Conservation (phyloP, 2,113 vertebrate genomes). For the Parotia lawesii region DNA sequence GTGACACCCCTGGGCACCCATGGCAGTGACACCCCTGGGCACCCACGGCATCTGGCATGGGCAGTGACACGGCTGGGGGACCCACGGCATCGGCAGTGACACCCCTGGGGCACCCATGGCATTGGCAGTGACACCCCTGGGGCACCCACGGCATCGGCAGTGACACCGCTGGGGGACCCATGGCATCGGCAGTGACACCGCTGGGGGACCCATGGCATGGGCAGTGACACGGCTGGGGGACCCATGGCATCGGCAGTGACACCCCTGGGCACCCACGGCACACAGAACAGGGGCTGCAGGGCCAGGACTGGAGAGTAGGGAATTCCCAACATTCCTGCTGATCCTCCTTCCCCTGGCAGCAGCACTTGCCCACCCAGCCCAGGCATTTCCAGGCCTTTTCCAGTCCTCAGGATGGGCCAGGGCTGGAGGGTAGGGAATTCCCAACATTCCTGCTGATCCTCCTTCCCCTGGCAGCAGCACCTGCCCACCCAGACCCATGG, state of each 20-base stretch:
- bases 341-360: too few relatives aligned
- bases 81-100: too few relatives aligned
- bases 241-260: not conserved
- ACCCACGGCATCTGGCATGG: too few relatives aligned
- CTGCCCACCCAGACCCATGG: too few relatives aligned
- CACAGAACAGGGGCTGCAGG: not conserved
- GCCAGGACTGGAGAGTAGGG: not conserved
- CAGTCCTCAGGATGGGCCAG: too few relatives aligned
- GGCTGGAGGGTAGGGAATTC: not conserved
- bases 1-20: not conserved
- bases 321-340: too few relatives aligned
- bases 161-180: not conserved
- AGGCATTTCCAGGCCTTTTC: too few relatives aligned
- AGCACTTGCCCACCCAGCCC: too few relatives aligned
- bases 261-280: accelerated
- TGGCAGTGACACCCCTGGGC: not conserved
- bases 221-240: not conserved
- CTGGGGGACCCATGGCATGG: not conserved
- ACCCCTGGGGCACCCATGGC: too few relatives aligned
- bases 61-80: too few relatives aligned
- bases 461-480: not conserved
- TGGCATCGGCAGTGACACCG: accelerated
- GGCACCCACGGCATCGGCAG: accelerated
- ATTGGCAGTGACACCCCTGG: too few relatives aligned
- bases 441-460: accelerated